Evolutionary conservation across 2,797 vertebrate species (phyloP), one percentile per base, ranked within the genome.

Genomic region (Hapalemur alaotrensis): DNA sequence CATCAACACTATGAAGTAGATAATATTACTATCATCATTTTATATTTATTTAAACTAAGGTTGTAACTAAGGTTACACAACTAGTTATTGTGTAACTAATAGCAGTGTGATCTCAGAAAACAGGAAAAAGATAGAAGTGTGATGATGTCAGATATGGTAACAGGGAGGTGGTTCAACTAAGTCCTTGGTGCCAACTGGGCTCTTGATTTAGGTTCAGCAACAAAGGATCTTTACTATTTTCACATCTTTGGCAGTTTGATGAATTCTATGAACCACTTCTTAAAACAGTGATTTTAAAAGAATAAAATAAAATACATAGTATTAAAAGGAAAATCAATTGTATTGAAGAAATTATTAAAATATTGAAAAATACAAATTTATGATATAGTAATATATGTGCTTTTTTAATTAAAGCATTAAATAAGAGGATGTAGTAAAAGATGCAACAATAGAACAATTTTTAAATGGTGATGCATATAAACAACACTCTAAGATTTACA

Each of bases 251-350:
- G 2, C 18, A 75, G 22, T 30, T 23, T 67, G 22, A 32, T 67
- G 25, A 41, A 82, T 7, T 78, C 61, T 32, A 5, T 78, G 20
- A 87, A 78, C 32, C 65, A n/a, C 6, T 91, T 69, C 46, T 69
- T 61, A 22, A 10, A 70, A 41, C 83, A 50, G 69, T 48, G 48
- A 59, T n/a, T 69, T 50, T 69, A 61, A 79, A 76, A 43, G 11
- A 11, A 43, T 14, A 59, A 50, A 61, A 61, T 54, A 70, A 90
- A 85, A 57, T 41, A 32, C 28, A 43, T 50, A 75, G 2, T 30
- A 65, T 84, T 94, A 41, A 23, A 89, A 79, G 30, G 13, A 91
- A 87, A 98, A 98, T 76, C 14, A 61, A 95, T 97, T 92, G 81
- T 92, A 95, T 95, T 89, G 70, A n/a, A 32, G 32, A 65, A 57